Evolutionary conservation across 2,888 invertebrate species (phyloP).

Genomic region (Cabera pusaria): DNA sequence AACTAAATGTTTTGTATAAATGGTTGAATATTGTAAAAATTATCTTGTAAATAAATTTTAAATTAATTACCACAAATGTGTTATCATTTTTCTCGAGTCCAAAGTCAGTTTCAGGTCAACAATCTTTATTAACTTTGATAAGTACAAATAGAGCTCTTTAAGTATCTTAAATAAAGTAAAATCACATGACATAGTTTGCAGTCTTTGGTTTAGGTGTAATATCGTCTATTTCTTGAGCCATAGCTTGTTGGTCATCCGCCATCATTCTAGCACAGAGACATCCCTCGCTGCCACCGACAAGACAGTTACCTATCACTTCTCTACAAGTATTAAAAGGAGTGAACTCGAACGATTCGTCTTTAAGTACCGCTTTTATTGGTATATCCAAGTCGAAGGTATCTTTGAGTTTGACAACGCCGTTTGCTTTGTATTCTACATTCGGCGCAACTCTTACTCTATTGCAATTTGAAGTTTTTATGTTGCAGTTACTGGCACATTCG

Average conservation of each 20-base stretch:
- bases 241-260: conserved; percentile 56
- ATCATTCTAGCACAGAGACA: conserved; percentile 73
- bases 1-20: conserved; percentile 82
- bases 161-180: conserved; percentile 24
- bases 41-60: conserved; percentile 81
- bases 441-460: conserved; percentile 29
- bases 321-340: conserved; percentile 66
- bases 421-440: conserved; percentile 50
- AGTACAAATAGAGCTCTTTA: conserved; percentile 11
- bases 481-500: conserved; percentile 43
- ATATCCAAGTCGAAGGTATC: conserved; percentile 57
- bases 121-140: conserved; percentile 18
- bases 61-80: conserved; percentile 59
- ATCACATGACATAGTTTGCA: conserved; percentile 31
- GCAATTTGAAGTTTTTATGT: conserved; percentile 17
- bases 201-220: conserved; percentile 61
- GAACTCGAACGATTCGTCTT: conserved; percentile 19
- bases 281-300: conserved; percentile 66
- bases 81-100: conserved; percentile 33
- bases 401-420: conserved; percentile 64
- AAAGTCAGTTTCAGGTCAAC: conserved; percentile 3
- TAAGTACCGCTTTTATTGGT: conserved; percentile 18
- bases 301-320: conserved; percentile 67
- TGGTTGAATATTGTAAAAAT: conserved; percentile 80
- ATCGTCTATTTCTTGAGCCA: conserved; percentile 69